These are phyloP conservation scores for Dendropsophus ebraccatus DNA, from an alignment of 2,113 vertebrate species.

Conservation along the genomic window DNA sequence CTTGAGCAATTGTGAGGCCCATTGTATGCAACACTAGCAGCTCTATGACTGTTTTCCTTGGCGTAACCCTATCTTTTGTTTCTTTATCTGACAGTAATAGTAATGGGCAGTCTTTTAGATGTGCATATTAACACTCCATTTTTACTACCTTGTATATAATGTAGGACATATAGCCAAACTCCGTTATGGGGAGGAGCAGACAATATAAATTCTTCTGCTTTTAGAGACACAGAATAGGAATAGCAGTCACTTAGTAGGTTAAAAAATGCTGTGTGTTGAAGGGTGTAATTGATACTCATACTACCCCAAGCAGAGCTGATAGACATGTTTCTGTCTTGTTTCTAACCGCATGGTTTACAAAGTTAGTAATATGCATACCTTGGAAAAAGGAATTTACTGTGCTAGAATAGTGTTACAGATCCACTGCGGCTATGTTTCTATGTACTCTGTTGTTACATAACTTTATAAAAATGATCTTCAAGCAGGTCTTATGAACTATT, in stretches of 20 bases:
- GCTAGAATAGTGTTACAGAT: neutral
- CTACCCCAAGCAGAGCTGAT: neutral
- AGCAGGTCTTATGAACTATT: neutral
- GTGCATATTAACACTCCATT: neutral
- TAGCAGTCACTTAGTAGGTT: neutral
- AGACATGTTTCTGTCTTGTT: neutral
- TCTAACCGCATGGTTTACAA: constrained; percentile 28
- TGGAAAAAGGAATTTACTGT: neutral
- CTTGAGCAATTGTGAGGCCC: neutral
- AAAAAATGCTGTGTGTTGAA: neutral
- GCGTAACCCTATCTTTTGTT: neutral
- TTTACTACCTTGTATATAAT: neutral
- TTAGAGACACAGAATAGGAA: neutral
- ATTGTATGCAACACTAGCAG: neutral
- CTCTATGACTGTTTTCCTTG: neutral
- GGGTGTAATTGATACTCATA: neutral
- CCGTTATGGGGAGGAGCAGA: neutral
- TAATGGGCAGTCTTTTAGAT: neutral
- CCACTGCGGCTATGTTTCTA: neutral
- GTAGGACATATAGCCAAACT: neutral
- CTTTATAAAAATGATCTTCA: neutral
- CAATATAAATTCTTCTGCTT: neutral
- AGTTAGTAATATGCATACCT: neutral
- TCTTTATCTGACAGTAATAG: constrained; percentile 9
- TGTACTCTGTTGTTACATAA: neutral